phyloP scores from a whole-genome alignment of 1,140 invertebrate genomes.

The Portunus trituberculatus region DNA sequence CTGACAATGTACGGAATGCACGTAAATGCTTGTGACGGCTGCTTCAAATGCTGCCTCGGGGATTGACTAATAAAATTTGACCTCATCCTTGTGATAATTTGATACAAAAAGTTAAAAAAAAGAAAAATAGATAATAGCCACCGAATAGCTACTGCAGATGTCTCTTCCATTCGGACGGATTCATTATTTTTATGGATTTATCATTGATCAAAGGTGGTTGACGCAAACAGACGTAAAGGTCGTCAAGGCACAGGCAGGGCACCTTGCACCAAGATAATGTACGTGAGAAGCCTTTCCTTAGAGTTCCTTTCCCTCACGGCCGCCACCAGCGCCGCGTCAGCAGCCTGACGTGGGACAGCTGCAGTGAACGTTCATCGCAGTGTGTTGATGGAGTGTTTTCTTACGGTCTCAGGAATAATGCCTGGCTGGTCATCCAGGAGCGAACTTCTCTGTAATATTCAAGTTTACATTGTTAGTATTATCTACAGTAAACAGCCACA shows the following conservation, averaged over 20 bases:
- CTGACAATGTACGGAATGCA: constrained; percentile 40
- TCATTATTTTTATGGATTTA: background rate
- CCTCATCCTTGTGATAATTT: constrained; percentile 3
- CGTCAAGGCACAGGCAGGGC: background rate
- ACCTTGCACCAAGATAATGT: background rate
- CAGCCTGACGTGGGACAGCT: background rate
- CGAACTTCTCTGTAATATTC: background rate
- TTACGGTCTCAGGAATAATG: background rate
- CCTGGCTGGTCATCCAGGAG: background rate
- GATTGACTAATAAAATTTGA: constrained; percentile 13
- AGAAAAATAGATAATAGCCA: background rate
- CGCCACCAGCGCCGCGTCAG: background rate
- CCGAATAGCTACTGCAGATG: background rate
- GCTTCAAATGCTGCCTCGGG: background rate
- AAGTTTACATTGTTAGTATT: background rate
- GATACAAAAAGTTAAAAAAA: background rate
- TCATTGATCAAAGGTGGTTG: background rate
- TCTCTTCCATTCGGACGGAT: background rate
- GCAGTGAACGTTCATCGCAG: background rate
- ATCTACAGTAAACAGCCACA: background rate
- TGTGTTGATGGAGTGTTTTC: background rate
- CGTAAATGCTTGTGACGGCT: constrained; percentile 22
- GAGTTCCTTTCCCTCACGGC: background rate
- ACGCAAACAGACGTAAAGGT: background rate
- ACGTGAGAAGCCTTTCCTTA: background rate